These are phyloP conservation scores for Lucinisca nassula DNA, from an alignment of 2,888 invertebrate genomes.

Conservation along the genomic window DNA sequence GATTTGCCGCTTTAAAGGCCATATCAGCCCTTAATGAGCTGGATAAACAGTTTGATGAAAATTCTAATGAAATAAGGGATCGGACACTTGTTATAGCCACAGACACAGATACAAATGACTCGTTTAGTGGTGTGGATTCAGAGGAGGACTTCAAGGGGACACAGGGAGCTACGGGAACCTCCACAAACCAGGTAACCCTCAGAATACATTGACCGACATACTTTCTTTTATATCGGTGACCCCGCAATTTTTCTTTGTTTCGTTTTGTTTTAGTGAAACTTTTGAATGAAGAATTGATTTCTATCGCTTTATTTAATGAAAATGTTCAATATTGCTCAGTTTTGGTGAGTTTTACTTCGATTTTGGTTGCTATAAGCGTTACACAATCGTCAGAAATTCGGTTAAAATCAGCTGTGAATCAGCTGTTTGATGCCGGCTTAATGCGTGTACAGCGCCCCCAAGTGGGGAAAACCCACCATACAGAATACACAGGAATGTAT, in stretches of 20 bases:
- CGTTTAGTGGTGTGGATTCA: constrained; percentile 62
- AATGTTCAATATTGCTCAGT: not conserved
- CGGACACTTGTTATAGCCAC: constrained; percentile 56
- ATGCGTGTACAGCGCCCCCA: constrained; percentile 52
- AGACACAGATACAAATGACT: constrained; percentile 69
- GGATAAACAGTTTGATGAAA: constrained; percentile 31
- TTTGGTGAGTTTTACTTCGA: not conserved
- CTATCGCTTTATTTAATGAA: not conserved
- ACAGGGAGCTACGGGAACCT: not conserved
- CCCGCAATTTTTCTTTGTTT: constrained; percentile 9
- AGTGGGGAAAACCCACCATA: constrained; percentile 57
- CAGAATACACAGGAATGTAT: not conserved
- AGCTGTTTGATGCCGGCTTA: constrained; percentile 64
- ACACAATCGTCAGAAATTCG: constrained; percentile 53
- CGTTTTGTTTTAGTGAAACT: not conserved
- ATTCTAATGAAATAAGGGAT: constrained; percentile 8
- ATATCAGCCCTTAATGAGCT: constrained; percentile 61
- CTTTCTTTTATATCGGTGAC: constrained; percentile 36
- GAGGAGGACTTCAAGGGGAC: constrained; percentile 39
- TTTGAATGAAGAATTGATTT: constrained; percentile 8
- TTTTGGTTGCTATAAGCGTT: not conserved
- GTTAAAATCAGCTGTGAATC: constrained; percentile 71
- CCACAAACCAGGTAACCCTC: constrained; percentile 46
- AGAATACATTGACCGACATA: constrained; percentile 73
- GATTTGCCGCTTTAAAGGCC: constrained; percentile 72